Conservation (phyloP, 2,113 vertebrate species). For the Mungos mungo region DNA sequence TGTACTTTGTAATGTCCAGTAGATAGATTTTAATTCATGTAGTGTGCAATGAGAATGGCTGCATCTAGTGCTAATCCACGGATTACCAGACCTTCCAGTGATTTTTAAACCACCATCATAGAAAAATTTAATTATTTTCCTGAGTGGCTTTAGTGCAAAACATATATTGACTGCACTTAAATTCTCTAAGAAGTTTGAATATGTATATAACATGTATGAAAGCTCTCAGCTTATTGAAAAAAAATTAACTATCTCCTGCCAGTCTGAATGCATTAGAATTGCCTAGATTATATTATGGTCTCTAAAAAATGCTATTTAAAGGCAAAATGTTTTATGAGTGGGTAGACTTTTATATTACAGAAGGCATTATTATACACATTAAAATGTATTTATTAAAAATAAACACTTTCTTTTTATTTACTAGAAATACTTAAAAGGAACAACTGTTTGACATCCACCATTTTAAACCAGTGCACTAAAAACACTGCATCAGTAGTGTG, state of each 20-base stretch:
- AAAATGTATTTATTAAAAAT: background rate
- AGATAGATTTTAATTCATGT: background rate
- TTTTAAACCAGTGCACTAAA: background rate
- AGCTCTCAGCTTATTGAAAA: slow-evolving; percentile 9
- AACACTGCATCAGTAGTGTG: background rate
- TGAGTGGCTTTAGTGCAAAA: background rate
- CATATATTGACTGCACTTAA: background rate
- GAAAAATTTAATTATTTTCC: slow-evolving; percentile 1
- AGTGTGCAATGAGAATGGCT: background rate
- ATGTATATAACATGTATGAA: background rate
- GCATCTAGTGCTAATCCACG: background rate
- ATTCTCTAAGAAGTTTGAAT: slow-evolving; percentile 16
- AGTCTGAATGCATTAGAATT: slow-evolving; percentile 1
- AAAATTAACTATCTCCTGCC: background rate
- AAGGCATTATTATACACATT: background rate
- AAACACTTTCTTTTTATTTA: slow-evolving; percentile 16
- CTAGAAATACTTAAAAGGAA: background rate
- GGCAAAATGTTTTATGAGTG: background rate
- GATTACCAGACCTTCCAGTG: background rate
- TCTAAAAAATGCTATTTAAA: background rate
- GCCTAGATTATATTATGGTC: background rate
- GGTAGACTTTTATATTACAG: background rate
- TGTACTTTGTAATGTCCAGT: background rate
- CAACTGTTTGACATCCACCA: background rate
- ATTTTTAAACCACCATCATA: background rate